Conservation (phyloP, 1,140 invertebrate species). For the Contarinia nasturtii region DNA sequence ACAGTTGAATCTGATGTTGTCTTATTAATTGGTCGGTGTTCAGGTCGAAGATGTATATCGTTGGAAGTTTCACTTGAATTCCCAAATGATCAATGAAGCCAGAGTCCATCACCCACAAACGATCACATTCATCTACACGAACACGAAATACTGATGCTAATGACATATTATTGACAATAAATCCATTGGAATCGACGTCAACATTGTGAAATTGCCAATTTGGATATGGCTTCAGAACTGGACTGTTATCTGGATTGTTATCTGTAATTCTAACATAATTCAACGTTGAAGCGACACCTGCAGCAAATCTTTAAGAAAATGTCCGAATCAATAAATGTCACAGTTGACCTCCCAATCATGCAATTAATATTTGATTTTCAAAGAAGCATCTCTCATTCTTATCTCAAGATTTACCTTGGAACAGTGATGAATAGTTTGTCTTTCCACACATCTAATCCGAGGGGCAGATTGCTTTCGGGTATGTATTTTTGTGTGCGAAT, state of each 20-base stretch:
- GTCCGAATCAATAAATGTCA: too few relatives aligned
- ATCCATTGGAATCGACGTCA: conserved; percentile 16
- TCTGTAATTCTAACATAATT: conserved; percentile 44
- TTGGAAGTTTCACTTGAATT: conserved; percentile 36
- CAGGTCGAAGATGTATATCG: conserved; percentile 48
- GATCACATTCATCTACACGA: too few relatives aligned
- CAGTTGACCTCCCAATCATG: too few relatives aligned
- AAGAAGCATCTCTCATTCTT: too few relatives aligned
- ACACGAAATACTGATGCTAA: conserved; percentile 50
- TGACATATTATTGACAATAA: conserved; percentile 28
- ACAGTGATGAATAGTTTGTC: too few relatives aligned
- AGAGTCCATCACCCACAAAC: conserved; percentile 55
- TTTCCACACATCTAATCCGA: too few relatives aligned
- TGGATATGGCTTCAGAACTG: conserved; percentile 47
- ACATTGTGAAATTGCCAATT: conserved; percentile 40
- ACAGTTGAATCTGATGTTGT: conserved; percentile 40
- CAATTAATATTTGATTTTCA: too few relatives aligned
- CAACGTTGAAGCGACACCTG: conserved; percentile 46
- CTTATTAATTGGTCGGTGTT: conserved; percentile 45
- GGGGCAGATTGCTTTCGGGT: too few relatives aligned
- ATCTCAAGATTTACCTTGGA: too few relatives aligned
- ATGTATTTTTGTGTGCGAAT: too few relatives aligned
- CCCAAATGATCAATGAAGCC: conserved; percentile 48
- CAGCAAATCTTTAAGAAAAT: conserved; percentile 47
- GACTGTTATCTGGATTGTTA: conserved; percentile 35